phyloP scores from a whole-genome alignment of 2,113 vertebrate genomes.

The Pantherophis guttatus region DNA sequence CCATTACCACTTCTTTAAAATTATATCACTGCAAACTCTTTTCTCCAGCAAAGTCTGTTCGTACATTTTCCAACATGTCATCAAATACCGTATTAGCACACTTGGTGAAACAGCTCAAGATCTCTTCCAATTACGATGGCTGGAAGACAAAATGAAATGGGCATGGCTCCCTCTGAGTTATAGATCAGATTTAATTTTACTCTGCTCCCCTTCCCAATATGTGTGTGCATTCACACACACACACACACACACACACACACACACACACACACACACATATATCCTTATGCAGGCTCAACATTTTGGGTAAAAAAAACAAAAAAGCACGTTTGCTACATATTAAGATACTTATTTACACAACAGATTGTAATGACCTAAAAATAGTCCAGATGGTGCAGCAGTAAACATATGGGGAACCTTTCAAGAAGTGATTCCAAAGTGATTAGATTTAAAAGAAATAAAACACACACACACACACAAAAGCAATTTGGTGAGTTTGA shows the following conservation, averaged over 20 bases:
- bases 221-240: not conserved
- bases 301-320: not conserved
- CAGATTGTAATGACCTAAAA: not conserved
- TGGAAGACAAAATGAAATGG: not conserved
- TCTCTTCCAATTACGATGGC: not conserved
- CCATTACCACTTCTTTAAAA: not conserved
- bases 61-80: not conserved
- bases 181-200: not conserved
- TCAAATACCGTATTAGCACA: not conserved
- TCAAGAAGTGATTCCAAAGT: not conserved
- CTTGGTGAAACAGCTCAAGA: not conserved
- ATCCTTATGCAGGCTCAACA: not conserved
- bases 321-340: fast-evolving
- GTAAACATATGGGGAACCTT: not conserved
- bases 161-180: not conserved
- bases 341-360: not conserved
- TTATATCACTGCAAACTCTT: not conserved
- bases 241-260: no score
- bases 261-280: not conserved
- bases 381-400: constrained; percentile 19
- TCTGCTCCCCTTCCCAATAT: not conserved
- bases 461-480: not conserved
- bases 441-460: constrained; percentile 1
- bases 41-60: not conserved
- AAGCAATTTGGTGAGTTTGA: not conserved